phyloP scores from a whole-genome alignment of 37 sponge, comb jelly and placozoan species.

The Cladorhizidae sp. region DNA sequence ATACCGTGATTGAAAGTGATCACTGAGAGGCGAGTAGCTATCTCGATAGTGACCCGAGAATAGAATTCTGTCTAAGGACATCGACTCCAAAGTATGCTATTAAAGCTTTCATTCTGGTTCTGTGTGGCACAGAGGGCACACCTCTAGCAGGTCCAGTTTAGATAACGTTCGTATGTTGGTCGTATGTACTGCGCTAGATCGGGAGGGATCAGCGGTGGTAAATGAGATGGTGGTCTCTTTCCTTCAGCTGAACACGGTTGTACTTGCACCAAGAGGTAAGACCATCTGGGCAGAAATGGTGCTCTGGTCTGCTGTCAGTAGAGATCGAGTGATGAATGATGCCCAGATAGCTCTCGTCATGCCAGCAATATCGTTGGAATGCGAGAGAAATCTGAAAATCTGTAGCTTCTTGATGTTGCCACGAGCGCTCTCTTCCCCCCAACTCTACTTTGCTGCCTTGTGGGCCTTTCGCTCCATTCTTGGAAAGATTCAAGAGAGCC shows the following conservation, averaged over 20 bases:
- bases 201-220: neutral
- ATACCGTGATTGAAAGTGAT: too few species aligned
- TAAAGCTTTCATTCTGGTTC: constrained; percentile 28
- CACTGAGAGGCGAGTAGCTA: too few species aligned
- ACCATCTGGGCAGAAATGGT: constrained; percentile 11
- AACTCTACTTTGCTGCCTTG: neutral
- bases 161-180: neutral
- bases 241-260: neutral
- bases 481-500: neutral
- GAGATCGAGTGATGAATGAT: neutral
- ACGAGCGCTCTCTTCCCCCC: neutral
- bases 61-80: too few species aligned
- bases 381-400: neutral
- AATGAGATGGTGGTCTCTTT: neutral
- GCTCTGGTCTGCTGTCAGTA: too few species aligned
- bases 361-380: neutral
- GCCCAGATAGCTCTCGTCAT: neutral
- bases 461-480: neutral
- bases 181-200: neutral
- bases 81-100: too few species aligned
- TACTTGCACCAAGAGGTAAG: constrained; percentile 19
- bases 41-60: too few species aligned
- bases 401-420: neutral
- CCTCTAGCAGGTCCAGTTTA: neutral
- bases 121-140: constrained; percentile 9